phyloP scores from a whole-genome alignment of 2,113 vertebrate species.

The Bubo scandiacus region DNA sequence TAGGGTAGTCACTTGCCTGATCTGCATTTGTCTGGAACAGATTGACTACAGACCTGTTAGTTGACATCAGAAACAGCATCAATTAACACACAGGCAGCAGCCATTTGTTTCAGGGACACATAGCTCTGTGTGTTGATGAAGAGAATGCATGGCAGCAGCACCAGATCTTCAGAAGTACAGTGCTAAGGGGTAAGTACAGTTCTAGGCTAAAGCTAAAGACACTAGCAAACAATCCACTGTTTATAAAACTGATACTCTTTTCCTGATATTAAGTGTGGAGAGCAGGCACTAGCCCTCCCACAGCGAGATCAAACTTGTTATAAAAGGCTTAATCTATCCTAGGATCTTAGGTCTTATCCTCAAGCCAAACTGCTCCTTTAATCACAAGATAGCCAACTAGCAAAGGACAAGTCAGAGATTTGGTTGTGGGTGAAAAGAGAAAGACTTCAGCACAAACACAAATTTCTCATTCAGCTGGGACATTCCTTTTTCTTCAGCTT shows the following conservation, averaged over 20 bases:
- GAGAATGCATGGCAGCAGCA: background rate
- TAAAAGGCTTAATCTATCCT: background rate
- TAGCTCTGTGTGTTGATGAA: background rate
- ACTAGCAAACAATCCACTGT: background rate
- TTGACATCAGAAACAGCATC: background rate
- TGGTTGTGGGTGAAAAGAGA: background rate
- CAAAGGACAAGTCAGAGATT: background rate
- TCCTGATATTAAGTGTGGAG: background rate
- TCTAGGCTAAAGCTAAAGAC: background rate
- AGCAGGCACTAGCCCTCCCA: background rate
- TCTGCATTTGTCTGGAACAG: background rate
- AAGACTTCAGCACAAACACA: background rate
- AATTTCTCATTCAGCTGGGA: background rate
- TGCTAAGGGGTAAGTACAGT: background rate
- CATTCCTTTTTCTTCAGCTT: background rate
- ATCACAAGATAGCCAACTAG: background rate
- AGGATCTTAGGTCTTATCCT: background rate
- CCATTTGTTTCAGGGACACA: background rate
- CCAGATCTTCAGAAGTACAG: background rate
- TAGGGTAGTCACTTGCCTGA: fast-evolving
- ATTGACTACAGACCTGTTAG: background rate
- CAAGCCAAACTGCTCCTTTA: background rate
- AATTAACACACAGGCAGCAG: background rate
- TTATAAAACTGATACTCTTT: background rate
- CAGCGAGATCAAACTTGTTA: background rate